Percentiles rank a stretch among this genome's conserved stretches.
phyloP scores from a whole-genome alignment of 2,888 invertebrate species.

The Drosophila paracracens region DNA sequence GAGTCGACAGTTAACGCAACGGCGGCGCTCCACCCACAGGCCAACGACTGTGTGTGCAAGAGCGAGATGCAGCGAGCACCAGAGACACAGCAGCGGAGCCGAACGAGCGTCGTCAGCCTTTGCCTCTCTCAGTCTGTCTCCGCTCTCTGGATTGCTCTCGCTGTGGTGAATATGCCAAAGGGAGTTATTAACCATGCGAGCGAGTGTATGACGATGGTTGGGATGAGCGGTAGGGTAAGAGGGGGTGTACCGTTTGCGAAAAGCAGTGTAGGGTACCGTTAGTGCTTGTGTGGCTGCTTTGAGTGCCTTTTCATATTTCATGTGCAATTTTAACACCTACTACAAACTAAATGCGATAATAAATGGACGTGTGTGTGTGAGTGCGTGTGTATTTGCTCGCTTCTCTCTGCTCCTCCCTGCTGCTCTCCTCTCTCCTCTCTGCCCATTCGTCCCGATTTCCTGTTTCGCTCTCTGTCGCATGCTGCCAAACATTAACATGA shows the following conservation, averaged over 20 bases:
- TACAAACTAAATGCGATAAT: conserved; percentile 65
- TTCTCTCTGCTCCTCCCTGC: neutral
- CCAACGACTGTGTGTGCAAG: neutral
- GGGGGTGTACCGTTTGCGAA: neutral
- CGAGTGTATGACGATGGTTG: neutral
- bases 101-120: conserved; percentile 55
- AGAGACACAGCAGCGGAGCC: conserved; percentile 13
- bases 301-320: conserved; percentile 76
- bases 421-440: conserved; percentile 4
- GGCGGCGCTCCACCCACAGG: conserved; percentile 31
- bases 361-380: conserved; percentile 39
- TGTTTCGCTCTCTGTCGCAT: conserved; percentile 29
- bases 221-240: too few species aligned
- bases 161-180: conserved; percentile 64
- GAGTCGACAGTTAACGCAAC: conserved; percentile 45
- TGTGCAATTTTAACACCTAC: conserved; percentile 78
- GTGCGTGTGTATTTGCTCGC: neutral
- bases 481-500: conserved; percentile 62
- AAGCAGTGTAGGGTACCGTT: conserved; percentile 13
- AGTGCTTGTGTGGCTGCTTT: conserved; percentile 32
- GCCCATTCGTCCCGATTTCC: neutral
- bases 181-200: conserved; percentile 67
- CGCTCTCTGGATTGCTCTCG: conserved; percentile 11
- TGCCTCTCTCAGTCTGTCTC: conserved; percentile 8
- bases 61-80: conserved; percentile 3